A percentile compares a stretch with the other conserved stretches of the same genome.
Conservation (phyloP, 2,888 invertebrate species). For the Drosophila anomalata region DNA sequence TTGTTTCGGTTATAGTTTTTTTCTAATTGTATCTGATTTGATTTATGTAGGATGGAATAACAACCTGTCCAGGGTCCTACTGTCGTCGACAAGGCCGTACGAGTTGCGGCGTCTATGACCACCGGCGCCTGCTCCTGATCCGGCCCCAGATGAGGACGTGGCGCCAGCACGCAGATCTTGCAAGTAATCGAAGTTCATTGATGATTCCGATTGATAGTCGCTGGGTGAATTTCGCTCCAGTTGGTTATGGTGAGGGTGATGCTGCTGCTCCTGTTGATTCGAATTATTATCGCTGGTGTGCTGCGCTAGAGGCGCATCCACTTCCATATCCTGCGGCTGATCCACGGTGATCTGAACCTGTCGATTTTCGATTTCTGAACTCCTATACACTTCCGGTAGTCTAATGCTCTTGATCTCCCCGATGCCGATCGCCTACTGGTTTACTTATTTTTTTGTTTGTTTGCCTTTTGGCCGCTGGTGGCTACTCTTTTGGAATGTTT, state of each 20-base stretch:
- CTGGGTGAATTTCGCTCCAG: slow-evolving; percentile 47
- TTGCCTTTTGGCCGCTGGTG: background rate
- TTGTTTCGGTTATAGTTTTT: slow-evolving; percentile 7
- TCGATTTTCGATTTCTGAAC: slow-evolving; percentile 6
- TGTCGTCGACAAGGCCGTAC: slow-evolving; percentile 81
- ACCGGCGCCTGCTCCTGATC: slow-evolving; percentile 14
- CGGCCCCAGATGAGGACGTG: slow-evolving; percentile 49
- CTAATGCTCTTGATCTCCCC: slow-evolving; percentile 12
- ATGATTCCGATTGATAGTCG: slow-evolving; percentile 78
- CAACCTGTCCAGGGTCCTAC: slow-evolving; percentile 83
- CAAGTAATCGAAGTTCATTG: slow-evolving; percentile 83
- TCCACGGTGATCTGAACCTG: slow-evolving; percentile 61
- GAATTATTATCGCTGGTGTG: slow-evolving; percentile 42
- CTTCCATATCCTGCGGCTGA: slow-evolving; percentile 82
- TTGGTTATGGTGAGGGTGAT: background rate
- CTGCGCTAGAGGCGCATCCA: slow-evolving; percentile 81
- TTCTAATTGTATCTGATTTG: slow-evolving; percentile 20
- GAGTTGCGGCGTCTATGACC: slow-evolving; percentile 45
- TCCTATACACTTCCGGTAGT: slow-evolving; percentile 15
- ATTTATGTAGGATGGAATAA: slow-evolving; percentile 66
- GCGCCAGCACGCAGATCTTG: slow-evolving; percentile 73
- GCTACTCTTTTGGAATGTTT: slow-evolving; percentile 64
- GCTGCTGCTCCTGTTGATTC: slow-evolving; percentile 42
- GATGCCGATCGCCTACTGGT: slow-evolving; percentile 10
- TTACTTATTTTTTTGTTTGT: slow-evolving; percentile 9